A percentile compares a stretch with the other conserved stretches of the same genome.
Evolutionary conservation across 2,113 vertebrate genomes (phyloP).

Genomic region (Lonchura striata): DNA sequence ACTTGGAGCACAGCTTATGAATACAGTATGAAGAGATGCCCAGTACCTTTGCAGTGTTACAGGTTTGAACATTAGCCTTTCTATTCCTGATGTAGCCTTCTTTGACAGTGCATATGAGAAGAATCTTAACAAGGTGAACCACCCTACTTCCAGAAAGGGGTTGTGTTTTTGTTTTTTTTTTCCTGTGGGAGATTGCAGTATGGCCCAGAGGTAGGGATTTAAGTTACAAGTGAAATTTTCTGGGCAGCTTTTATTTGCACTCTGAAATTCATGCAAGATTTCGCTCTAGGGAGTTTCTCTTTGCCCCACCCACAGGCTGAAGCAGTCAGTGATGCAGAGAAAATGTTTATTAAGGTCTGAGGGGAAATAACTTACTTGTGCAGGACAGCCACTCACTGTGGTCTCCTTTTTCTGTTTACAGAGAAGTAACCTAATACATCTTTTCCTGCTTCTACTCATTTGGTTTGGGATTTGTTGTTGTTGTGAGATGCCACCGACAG

Average conservation of each 20-base stretch:
- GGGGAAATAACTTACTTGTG: constrained; percentile 65
- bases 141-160: background rate
- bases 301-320: background rate
- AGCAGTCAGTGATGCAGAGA: background rate
- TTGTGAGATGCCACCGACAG: constrained; percentile 43
- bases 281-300: constrained; percentile 6
- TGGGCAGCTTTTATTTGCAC: constrained; percentile 30
- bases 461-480: constrained; percentile 62
- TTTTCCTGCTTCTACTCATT: constrained; percentile 71
- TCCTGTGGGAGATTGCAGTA: background rate
- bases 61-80: constrained; percentile 1
- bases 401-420: constrained; percentile 72
- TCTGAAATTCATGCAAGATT: constrained; percentile 44
- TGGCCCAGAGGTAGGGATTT: constrained; percentile 41
- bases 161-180: background rate
- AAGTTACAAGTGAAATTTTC: constrained; percentile 46
- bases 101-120: background rate
- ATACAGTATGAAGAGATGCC: background rate
- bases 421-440: constrained; percentile 66
- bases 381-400: background rate
- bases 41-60: background rate
- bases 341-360: constrained; percentile 59
- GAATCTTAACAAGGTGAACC: background rate
- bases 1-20: background rate
- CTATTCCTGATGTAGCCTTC: background rate